These are phyloP conservation scores for Apistogramma diplotaenia DNA, from an alignment of 2,113 vertebrate genomes.

Conservation along the genomic window DNA sequence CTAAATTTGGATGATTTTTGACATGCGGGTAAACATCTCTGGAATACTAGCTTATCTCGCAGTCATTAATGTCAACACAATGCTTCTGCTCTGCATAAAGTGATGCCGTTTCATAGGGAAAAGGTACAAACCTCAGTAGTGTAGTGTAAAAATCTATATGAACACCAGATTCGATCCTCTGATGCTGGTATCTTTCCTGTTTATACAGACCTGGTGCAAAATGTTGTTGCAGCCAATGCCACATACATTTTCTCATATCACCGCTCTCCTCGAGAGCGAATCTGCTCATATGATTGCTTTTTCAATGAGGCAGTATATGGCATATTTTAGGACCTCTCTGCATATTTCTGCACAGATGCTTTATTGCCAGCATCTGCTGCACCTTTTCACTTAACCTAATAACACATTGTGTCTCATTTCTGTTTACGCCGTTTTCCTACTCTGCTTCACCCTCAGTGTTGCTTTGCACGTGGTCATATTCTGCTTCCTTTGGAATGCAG, in stretches of 20 bases:
- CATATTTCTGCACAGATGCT: neutral
- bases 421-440: neutral
- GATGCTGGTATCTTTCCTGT: neutral
- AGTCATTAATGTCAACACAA: neutral
- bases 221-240: neutral
- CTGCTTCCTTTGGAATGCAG: neutral
- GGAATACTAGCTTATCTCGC: neutral
- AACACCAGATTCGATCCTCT: neutral
- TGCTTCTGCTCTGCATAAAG: too few relatives aligned
- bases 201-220: neutral
- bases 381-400: neutral
- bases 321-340: neutral
- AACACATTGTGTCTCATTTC: neutral
- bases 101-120: neutral
- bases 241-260: neutral
- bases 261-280: neutral
- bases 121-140: neutral
- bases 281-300: rapidly evolving
- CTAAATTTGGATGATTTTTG: neutral
- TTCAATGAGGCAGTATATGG: neutral
- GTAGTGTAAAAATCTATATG: neutral
- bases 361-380: neutral
- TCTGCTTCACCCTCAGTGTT: neutral
- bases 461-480: neutral
- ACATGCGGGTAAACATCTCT: neutral